Percentiles rank a stretch among this genome's conserved stretches.
These are phyloP conservation scores for Pseudopipra pipra DNA, from an alignment of 2,113 vertebrate genomes.

Conservation along the genomic window DNA sequence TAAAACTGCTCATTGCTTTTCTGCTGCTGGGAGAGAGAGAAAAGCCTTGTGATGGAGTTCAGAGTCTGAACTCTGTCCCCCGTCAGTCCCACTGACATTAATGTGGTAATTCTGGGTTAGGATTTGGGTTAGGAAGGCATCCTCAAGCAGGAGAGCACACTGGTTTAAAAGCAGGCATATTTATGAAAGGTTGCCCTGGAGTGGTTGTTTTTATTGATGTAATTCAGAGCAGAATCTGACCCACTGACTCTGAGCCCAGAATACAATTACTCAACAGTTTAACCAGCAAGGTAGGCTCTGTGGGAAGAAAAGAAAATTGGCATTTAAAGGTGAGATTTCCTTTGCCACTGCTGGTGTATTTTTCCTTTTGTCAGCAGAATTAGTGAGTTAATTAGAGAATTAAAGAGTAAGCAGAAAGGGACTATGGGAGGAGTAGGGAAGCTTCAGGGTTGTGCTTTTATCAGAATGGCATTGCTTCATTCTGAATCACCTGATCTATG, in stretches of 20 bases:
- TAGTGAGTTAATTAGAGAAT: background rate
- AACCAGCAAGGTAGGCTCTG: background rate
- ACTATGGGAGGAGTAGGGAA: background rate
- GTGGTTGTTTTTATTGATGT: background rate
- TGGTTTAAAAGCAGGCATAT: background rate
- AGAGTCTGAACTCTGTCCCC: background rate
- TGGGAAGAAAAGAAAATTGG: background rate
- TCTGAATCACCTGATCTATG: background rate
- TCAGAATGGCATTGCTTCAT: background rate
- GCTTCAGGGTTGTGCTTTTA: background rate
- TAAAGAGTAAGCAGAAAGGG: background rate
- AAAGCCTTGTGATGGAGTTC: background rate
- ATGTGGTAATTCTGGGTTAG: slow-evolving; percentile 1
- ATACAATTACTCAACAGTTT: background rate
- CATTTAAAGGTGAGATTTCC: background rate
- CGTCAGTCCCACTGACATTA: slow-evolving; percentile 17
- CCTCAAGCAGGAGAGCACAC: background rate
- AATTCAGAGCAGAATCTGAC: slow-evolving; percentile 4
- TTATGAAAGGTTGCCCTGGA: background rate
- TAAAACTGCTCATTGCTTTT: background rate
- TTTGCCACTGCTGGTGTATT: background rate
- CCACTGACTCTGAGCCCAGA: background rate
- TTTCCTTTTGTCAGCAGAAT: background rate
- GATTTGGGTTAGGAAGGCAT: slow-evolving; percentile 21
- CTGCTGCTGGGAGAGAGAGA: background rate